phyloP scores from a whole-genome alignment of 1,140 invertebrate species.

The Cecropterus lyciades region DNA sequence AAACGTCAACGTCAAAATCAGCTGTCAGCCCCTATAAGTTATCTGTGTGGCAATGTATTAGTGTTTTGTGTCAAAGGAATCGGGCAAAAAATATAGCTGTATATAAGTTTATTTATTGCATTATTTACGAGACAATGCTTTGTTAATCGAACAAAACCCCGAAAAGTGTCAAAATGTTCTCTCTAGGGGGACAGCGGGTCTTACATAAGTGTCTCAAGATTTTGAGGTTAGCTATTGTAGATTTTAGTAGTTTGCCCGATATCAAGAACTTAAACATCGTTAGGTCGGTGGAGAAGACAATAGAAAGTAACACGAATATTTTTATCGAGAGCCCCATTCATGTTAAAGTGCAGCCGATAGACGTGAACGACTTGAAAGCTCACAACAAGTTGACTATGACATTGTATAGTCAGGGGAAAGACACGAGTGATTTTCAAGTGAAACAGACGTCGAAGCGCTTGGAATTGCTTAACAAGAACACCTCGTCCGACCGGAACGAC shows the following conservation, averaged over 20 bases:
- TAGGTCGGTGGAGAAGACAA: slow-evolving; percentile 79
- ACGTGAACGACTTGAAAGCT: slow-evolving; percentile 71
- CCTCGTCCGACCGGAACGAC: slow-evolving; percentile 66
- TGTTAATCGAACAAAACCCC: not conserved
- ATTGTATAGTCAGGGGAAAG: slow-evolving; percentile 74
- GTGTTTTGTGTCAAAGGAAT: slow-evolving; percentile 35
- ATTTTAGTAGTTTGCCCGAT: slow-evolving; percentile 73
- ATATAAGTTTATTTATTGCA: slow-evolving; percentile 35
- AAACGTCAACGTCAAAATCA: slow-evolving; percentile 44
- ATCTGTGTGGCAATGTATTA: slow-evolving; percentile 8
- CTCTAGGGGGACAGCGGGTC: slow-evolving; percentile 56
- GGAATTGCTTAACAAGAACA: slow-evolving; percentile 78
- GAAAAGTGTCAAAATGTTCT: slow-evolving; percentile 58
- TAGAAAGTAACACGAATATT: slow-evolving; percentile 78
- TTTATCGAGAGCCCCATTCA: slow-evolving; percentile 83
- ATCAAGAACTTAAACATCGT: slow-evolving; percentile 77
- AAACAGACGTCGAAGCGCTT: slow-evolving; percentile 79
- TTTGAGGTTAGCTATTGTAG: slow-evolving; percentile 80
- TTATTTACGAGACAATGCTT: slow-evolving; percentile 24
- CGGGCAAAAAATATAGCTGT: slow-evolving; percentile 13
- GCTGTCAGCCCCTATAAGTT: slow-evolving; percentile 39
- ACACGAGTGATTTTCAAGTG: slow-evolving; percentile 75
- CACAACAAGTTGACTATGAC: slow-evolving; percentile 79
- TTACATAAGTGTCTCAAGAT: slow-evolving; percentile 79
- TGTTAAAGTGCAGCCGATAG: slow-evolving; percentile 77